Percentiles rank a stretch among this genome's conserved stretches.
phyloP scores from a whole-genome alignment of 1,140 invertebrate species.

The Drosophila repleta region DNA sequence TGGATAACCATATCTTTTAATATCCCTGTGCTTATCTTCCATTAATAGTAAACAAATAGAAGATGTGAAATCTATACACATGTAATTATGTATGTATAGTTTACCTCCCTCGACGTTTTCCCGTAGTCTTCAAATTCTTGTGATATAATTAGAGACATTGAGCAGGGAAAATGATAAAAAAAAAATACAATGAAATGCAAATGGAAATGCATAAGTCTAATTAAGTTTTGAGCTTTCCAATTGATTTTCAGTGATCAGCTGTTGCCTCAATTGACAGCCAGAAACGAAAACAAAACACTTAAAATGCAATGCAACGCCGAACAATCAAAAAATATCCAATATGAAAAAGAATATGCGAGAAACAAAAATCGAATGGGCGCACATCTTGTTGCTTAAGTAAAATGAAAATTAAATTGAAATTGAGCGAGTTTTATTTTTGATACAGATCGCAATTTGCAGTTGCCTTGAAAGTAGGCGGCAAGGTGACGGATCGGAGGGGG shows the following conservation, averaged over 20 bases:
- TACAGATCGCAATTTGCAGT: constrained; percentile 24
- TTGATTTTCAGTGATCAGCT: constrained; percentile 35
- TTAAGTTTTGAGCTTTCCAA: constrained; percentile 20
- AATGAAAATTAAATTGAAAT: constrained; percentile 23
- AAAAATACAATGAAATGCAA: not conserved
- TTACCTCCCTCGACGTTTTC: not conserved
- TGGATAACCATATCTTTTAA: not conserved
- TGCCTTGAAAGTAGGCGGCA: constrained; percentile 38
- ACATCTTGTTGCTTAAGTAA: constrained; percentile 1
- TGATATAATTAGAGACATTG: not conserved
- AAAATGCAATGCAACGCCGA: too few relatives aligned
- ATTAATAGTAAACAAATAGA: constrained; percentile 34
- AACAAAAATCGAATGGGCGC: constrained; percentile 1
- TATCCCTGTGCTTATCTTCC: constrained; percentile 30
- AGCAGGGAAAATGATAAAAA: not conserved
- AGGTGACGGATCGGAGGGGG: constrained; percentile 3
- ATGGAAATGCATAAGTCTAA: not conserved
- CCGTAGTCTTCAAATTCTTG: not conserved
- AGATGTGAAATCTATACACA: not conserved
- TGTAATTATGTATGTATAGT: not conserved
- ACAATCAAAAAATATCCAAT: not conserved
- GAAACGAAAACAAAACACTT: constrained; percentile 68
- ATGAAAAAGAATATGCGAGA: constrained; percentile 5
- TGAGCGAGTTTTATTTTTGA: constrained; percentile 29
- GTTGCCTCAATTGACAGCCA: constrained; percentile 45